A percentile compares a stretch with the other conserved stretches of the same genome.
phyloP scores from a whole-genome alignment of 2,797 vertebrate genomes.

The Calcarius lapponicus region DNA sequence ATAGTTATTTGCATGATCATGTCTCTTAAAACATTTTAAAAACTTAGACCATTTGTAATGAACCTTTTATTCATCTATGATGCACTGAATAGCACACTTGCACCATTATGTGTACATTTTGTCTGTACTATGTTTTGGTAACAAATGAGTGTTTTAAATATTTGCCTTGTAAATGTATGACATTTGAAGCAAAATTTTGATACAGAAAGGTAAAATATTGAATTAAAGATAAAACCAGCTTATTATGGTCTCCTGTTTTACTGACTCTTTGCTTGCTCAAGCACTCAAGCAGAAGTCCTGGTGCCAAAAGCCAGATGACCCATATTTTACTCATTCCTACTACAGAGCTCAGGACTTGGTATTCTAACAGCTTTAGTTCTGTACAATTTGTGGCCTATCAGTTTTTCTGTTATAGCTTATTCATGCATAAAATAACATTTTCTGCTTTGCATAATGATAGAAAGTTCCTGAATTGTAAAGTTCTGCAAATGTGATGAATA shows the following conservation, averaged over 20 bases:
- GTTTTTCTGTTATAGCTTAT: neutral
- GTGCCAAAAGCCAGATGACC: neutral
- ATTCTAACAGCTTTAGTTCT: neutral
- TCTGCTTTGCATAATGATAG: neutral
- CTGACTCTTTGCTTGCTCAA: neutral
- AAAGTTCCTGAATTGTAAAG: neutral
- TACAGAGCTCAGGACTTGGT: neutral
- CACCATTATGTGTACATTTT: neutral
- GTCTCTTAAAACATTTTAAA: neutral
- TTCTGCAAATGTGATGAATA: neutral
- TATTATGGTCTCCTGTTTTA: neutral
- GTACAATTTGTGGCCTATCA: neutral
- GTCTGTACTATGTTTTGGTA: neutral
- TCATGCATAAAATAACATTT: neutral
- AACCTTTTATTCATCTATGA: neutral
- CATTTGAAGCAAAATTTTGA: neutral
- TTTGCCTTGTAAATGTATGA: neutral
- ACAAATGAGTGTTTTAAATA: neutral
- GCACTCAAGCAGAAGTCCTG: neutral
- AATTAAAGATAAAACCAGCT: neutral
- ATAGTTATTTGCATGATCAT: neutral
- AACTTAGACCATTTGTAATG: rapidly evolving
- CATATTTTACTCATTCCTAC: rapidly evolving
- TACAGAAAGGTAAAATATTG: neutral
- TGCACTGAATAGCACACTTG: neutral